Conservation (phyloP, 2,888 invertebrate genomes). For the Perithous albicinctus region DNA sequence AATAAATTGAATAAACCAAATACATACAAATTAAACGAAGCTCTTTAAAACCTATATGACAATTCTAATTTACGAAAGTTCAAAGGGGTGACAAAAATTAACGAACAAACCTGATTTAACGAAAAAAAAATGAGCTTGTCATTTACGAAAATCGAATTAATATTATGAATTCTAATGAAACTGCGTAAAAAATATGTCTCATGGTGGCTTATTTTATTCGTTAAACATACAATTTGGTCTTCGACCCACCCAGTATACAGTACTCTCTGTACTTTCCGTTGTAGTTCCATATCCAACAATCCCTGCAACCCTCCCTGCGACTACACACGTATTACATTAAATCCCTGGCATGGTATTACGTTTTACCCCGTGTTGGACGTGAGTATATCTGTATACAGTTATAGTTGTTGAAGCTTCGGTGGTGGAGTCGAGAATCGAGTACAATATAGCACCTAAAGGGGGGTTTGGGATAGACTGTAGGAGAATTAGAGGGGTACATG, state of each 20-base stretch:
- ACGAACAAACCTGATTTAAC: no score
- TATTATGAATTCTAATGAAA: no score
- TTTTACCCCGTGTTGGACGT: constrained; percentile 41
- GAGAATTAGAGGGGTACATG: constrained; percentile 41
- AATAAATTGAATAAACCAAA: no score
- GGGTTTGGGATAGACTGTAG: constrained; percentile 22
- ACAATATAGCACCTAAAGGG: constrained; percentile 31
- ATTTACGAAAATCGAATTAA: no score
- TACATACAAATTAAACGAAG: no score
- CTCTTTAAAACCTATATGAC: no score
- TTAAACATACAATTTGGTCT: constrained; percentile 36
- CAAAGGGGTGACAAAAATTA: no score
- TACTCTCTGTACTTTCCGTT: constrained; percentile 41
- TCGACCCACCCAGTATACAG: constrained; percentile 42
- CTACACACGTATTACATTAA: constrained; percentile 62
- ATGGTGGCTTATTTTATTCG: no score
- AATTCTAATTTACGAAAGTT: no score
- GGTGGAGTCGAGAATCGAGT: constrained; percentile 52
- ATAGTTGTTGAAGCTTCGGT: constrained; percentile 47
- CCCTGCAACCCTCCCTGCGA: constrained; percentile 31
- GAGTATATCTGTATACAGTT: constrained; percentile 25
- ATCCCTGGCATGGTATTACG: constrained; percentile 57
- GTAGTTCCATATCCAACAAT: not conserved
- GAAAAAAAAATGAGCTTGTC: no score
- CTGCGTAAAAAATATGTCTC: no score